phyloP scores from a whole-genome alignment of 2,797 vertebrate genomes.

The Gobionotothen gibberifrons region DNA sequence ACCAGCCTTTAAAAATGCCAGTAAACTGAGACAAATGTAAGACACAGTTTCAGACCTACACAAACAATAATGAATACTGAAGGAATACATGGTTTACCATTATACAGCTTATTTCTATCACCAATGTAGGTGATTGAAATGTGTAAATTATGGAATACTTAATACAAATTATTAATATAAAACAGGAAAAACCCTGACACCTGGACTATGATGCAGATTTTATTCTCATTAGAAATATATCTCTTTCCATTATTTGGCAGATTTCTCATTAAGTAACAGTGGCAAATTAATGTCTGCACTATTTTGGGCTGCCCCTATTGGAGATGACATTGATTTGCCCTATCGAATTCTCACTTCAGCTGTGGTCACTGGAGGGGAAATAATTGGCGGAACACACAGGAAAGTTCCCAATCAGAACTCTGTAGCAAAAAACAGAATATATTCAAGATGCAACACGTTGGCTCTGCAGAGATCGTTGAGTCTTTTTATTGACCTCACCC shows the following conservation, averaged over 20 bases:
- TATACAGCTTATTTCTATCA: no score
- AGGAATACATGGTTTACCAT: not conserved
- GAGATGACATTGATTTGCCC: constrained; percentile 37
- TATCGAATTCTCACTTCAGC: constrained; percentile 31
- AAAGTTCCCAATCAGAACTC: not conserved
- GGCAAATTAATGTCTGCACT: not conserved
- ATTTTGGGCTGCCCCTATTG: not conserved
- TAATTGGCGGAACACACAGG: constrained; percentile 9
- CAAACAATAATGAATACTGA: not conserved
- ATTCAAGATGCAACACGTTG: not conserved
- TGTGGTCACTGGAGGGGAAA: constrained; percentile 4
- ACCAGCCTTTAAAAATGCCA: constrained; percentile 11
- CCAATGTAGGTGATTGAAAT: no score
- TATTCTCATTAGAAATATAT: not conserved
- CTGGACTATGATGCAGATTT: not conserved
- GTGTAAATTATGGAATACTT: no score
- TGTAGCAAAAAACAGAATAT: not conserved
- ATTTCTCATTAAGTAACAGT: not conserved
- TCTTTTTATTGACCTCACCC: not conserved
- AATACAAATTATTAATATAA: no score
- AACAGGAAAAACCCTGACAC: no score
- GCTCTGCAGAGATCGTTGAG: not conserved
- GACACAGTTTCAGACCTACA: constrained; percentile 27
- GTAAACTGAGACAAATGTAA: not conserved
- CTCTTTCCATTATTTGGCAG: not conserved